Evolutionary conservation across 2,113 vertebrate species (phyloP).

Genomic region (Corythoichthys intestinalis): DNA sequence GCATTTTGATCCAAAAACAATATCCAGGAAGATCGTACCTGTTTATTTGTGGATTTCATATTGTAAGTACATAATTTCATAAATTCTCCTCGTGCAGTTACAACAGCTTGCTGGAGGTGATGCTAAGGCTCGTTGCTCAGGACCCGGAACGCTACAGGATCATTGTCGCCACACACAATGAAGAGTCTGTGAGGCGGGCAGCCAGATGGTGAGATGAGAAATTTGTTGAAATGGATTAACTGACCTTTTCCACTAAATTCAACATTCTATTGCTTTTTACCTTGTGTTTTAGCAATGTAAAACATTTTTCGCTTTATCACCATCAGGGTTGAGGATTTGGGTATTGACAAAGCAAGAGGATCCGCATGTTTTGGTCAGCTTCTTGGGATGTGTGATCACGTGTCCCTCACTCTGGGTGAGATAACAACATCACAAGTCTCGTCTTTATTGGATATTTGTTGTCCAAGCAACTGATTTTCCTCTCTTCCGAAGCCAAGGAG

Average conservation of each 20-base stretch:
- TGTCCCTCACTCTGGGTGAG: conserved; percentile 83
- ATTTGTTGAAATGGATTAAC: not conserved
- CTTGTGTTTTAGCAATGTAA: no score
- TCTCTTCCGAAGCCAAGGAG: conserved; percentile 70
- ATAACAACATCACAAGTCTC: no score
- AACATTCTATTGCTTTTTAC: no score
- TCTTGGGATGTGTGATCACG: conserved; percentile 89
- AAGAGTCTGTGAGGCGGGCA: conserved; percentile 77
- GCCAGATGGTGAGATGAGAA: conserved; percentile 56
- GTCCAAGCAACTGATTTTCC: not conserved
- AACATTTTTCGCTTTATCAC: not conserved
- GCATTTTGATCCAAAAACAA: no score
- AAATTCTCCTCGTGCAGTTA: conserved; percentile 68
- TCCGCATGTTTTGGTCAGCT: conserved; percentile 85
- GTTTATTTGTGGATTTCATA: no score
- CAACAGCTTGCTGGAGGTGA: conserved; percentile 73
- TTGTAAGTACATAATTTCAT: no score
- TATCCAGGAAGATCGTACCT: no score
- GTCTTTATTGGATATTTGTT: not conserved
- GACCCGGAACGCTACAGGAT: conserved; percentile 68
- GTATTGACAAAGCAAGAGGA: conserved; percentile 67
- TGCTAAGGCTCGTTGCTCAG: conserved; percentile 72
- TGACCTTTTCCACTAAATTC: not conserved
- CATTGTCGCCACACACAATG: conserved; percentile 88
- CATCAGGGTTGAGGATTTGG: conserved; percentile 78